phyloP scores from a whole-genome alignment of 2,113 vertebrate species.

The Mohoua ochrocephala region DNA sequence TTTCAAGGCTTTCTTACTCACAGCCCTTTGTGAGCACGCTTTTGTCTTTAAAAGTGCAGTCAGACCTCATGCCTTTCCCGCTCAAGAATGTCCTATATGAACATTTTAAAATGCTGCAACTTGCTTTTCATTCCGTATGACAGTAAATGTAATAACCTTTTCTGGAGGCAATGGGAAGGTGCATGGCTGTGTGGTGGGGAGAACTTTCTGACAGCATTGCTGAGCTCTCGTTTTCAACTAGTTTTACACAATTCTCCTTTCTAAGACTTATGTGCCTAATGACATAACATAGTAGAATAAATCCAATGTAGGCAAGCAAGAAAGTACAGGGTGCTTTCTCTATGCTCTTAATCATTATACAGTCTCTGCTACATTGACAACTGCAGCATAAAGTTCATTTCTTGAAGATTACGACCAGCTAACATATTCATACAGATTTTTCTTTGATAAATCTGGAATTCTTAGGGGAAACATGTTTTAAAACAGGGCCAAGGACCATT shows the following conservation, averaged over 20 bases:
- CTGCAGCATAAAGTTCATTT: background rate
- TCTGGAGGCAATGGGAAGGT: background rate
- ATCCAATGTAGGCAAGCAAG: background rate
- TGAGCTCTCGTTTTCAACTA: background rate
- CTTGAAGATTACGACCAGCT: background rate
- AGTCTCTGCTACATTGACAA: background rate
- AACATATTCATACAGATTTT: background rate
- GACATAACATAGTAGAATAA: background rate
- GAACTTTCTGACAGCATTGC: background rate
- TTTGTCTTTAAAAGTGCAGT: background rate
- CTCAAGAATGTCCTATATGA: background rate
- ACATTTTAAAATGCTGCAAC: background rate
- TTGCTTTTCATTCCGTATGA: background rate
- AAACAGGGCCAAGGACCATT: background rate
- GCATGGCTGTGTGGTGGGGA: background rate
- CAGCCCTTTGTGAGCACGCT: background rate
- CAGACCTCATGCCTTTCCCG: background rate
- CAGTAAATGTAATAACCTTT: background rate
- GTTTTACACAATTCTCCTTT: background rate
- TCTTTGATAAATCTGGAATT: background rate
- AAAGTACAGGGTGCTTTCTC: background rate
- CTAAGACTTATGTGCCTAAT: background rate
- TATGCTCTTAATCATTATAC: background rate
- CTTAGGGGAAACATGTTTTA: background rate
- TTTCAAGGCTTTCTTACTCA: background rate